A percentile compares a stretch with the other conserved stretches of the same genome.
These are phyloP conservation scores for Scalopus aquaticus DNA, from an alignment of 2,113 vertebrate species.

Conservation along the genomic window DNA sequence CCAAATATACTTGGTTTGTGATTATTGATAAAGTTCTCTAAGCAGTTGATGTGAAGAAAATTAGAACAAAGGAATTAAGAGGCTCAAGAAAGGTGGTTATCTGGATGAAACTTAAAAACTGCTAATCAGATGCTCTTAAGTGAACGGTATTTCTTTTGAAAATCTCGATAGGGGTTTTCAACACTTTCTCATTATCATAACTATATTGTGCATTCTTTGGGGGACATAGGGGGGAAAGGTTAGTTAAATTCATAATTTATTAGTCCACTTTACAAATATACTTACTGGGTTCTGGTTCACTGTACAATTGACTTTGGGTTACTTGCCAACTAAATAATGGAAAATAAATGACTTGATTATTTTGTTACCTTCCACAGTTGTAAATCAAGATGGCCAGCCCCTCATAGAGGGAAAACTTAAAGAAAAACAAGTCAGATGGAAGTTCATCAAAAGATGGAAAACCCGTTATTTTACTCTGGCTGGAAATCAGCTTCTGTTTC, in stretches of 20 bases:
- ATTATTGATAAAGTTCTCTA: slow-evolving; percentile 48
- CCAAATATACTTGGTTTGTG: background rate
- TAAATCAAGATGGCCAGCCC: slow-evolving; percentile 96
- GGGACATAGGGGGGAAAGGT: background rate
- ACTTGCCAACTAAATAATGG: background rate
- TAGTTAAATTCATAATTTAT: slow-evolving; percentile 28
- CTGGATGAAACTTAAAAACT: background rate
- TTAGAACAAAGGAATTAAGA: background rate
- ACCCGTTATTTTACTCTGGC: slow-evolving; percentile 97
- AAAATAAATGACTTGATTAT: background rate
- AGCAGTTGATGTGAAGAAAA: background rate
- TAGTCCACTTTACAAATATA: background rate
- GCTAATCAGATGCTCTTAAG: slow-evolving; percentile 12
- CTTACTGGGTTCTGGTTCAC: slow-evolving; percentile 13
- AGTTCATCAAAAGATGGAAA: slow-evolving; percentile 98
- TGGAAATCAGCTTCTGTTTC: slow-evolving; percentile 96
- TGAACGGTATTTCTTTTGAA: background rate
- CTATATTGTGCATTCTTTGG: slow-evolving; percentile 41
- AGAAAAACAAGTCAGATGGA: slow-evolving; percentile 98
- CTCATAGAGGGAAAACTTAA: slow-evolving; percentile 97
- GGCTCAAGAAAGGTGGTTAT: background rate
- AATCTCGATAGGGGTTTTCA: background rate
- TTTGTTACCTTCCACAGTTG: slow-evolving; percentile 81
- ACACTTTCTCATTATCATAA: background rate
- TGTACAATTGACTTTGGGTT: slow-evolving; percentile 16